phyloP scores from a whole-genome alignment of 2,113 vertebrate species.

The Calidris pugnax region DNA sequence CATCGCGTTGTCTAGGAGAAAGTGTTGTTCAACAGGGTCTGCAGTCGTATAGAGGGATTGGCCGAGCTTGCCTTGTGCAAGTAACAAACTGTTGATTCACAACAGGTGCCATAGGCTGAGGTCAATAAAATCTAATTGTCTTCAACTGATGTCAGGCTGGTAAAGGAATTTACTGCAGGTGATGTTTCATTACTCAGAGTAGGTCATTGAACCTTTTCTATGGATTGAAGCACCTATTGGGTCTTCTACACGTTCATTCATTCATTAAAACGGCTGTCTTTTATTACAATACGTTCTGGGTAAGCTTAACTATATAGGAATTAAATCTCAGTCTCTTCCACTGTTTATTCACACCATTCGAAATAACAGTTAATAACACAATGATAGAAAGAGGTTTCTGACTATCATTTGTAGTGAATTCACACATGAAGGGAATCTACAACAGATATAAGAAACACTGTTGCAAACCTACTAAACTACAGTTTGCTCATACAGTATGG shows the following conservation, averaged over 20 bases:
- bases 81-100: slow-evolving; percentile 24
- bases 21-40: neutral
- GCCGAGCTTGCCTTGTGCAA: neutral
- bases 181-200: slow-evolving; percentile 9
- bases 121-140: slow-evolving; percentile 44
- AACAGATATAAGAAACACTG: neutral
- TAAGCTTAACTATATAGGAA: neutral
- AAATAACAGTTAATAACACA: neutral
- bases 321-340: neutral
- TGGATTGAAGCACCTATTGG: neutral
- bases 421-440: neutral
- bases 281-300: neutral
- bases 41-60: neutral
- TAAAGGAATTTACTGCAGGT: slow-evolving; percentile 6
- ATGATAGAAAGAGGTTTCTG: neutral
- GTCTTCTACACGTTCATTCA: neutral
- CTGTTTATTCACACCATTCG: neutral
- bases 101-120: neutral
- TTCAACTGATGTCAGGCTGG: neutral
- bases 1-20: neutral
- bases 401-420: neutral
- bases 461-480: neutral
- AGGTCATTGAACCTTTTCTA: neutral
- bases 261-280: neutral
- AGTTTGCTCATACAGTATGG: neutral